These are phyloP conservation scores for Forficula auricularia DNA, from an alignment of 1,140 invertebrate species.

Conservation along the genomic window DNA sequence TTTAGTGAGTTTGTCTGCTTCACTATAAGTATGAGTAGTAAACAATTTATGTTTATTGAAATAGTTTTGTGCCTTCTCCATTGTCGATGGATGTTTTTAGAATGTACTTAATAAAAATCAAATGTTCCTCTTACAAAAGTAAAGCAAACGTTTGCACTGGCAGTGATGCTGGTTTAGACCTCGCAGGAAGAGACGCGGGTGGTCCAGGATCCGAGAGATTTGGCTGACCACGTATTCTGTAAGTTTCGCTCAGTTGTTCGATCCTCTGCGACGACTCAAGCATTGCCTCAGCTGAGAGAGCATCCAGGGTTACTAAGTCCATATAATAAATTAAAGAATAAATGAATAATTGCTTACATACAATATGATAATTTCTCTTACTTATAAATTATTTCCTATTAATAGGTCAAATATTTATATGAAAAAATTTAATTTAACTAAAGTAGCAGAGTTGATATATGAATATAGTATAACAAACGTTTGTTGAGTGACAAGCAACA, in stretches of 20 bases:
- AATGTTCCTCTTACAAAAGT: constrained; percentile 42
- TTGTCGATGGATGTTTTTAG: too few species aligned
- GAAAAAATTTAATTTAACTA: background rate
- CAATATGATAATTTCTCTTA: too few species aligned
- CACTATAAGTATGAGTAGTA: too few species aligned
- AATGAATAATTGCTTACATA: constrained; percentile 3
- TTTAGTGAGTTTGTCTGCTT: too few species aligned
- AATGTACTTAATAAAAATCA: too few species aligned
- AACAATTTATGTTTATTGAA: too few species aligned
- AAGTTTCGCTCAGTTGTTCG: constrained; percentile 71
- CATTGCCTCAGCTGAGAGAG: constrained; percentile 81
- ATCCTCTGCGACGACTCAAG: constrained; percentile 84
- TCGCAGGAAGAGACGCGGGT: constrained; percentile 49
- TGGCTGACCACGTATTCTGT: constrained; percentile 42
- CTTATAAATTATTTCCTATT: background rate
- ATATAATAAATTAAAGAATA: constrained; percentile 31
- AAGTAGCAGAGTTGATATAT: too few species aligned
- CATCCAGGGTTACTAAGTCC: constrained; percentile 82
- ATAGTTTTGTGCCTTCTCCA: too few species aligned
- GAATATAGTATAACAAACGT: too few species aligned
- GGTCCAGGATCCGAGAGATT: constrained; percentile 55
- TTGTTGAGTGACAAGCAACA: too few species aligned
- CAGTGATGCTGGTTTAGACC: constrained; percentile 36
- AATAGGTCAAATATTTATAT: constrained; percentile 1
- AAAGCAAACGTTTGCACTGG: constrained; percentile 48